These are phyloP conservation scores for Psettodes erumei DNA, from an alignment of 2,113 vertebrate genomes.

Conservation along the genomic window DNA sequence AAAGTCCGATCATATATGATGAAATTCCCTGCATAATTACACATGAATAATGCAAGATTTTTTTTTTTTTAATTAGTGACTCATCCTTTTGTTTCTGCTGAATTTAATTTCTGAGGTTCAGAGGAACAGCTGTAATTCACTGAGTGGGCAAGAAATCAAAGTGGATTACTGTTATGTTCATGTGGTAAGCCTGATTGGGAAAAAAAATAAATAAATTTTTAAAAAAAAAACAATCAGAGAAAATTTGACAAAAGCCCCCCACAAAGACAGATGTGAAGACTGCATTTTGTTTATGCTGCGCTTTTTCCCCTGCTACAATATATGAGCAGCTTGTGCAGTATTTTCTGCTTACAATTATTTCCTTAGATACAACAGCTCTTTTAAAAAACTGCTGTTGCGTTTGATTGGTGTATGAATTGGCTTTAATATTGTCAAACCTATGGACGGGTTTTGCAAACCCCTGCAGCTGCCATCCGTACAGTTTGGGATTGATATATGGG, in stretches of 20 bases:
- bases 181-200: constrained; percentile 10
- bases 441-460: constrained; percentile 2
- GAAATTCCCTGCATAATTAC: constrained; percentile 23
- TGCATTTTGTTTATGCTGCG: background rate
- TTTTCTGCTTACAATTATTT: constrained; percentile 12
- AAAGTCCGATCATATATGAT: constrained; percentile 13
- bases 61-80: constrained; percentile 7
- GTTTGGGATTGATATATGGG: constrained; percentile 10
- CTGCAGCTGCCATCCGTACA: background rate
- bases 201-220: background rate
- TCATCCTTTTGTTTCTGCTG: constrained; percentile 15
- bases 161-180: constrained; percentile 35
- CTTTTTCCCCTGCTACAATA: background rate
- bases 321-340: constrained; percentile 17
- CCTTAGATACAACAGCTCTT: constrained; percentile 5
- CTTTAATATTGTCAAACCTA: background rate
- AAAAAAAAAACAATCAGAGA: too few relatives aligned
- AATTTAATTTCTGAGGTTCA: constrained; percentile 30
- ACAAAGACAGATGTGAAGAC: background rate
- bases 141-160: constrained; percentile 29
- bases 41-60: constrained; percentile 25
- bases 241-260: too few relatives aligned
- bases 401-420: background rate
- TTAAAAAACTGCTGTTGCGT: constrained; percentile 1
- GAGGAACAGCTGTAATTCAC: constrained; percentile 23